These are phyloP conservation scores for Latrodectus geometricus DNA, from an alignment of 1,140 invertebrate genomes.

Conservation along the genomic window DNA sequence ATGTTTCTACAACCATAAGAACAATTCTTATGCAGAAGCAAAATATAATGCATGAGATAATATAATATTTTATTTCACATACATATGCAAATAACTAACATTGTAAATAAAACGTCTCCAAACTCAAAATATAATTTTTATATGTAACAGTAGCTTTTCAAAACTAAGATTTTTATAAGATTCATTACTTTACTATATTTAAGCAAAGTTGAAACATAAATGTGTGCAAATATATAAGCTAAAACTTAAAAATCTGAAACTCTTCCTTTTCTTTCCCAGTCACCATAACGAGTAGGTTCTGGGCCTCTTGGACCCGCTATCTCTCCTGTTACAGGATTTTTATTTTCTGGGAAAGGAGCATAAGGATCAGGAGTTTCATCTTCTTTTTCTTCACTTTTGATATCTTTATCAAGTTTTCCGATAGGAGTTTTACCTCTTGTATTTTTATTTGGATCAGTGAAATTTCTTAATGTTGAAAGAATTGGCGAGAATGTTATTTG, in stretches of 20 bases:
- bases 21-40: too few species aligned
- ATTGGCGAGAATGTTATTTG: too few species aligned
- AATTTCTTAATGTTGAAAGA: neutral
- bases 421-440: conserved; percentile 67
- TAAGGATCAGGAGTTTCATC: conserved; percentile 81
- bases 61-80: too few species aligned
- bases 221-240: neutral
- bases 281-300: conserved; percentile 98
- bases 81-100: too few species aligned
- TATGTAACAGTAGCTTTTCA: too few species aligned
- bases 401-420: conserved; percentile 77
- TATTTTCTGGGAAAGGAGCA: conserved; percentile 85
- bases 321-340: conserved; percentile 94
- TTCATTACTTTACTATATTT: too few species aligned
- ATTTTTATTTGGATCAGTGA: conserved; percentile 10
- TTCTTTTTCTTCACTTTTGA: conserved; percentile 67
- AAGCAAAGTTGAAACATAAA: too few species aligned
- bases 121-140: too few species aligned
- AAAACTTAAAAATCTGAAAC: conserved; percentile 93
- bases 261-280: conserved; percentile 99
- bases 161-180: too few species aligned
- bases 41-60: too few species aligned
- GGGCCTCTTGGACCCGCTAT: conserved; percentile 94
- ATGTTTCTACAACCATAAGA: too few species aligned
- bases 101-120: too few species aligned